Percentiles rank a stretch among this genome's conserved stretches.
These are phyloP conservation scores for Escarpia spicata DNA, from an alignment of 2,888 invertebrate species.

Conservation along the genomic window DNA sequence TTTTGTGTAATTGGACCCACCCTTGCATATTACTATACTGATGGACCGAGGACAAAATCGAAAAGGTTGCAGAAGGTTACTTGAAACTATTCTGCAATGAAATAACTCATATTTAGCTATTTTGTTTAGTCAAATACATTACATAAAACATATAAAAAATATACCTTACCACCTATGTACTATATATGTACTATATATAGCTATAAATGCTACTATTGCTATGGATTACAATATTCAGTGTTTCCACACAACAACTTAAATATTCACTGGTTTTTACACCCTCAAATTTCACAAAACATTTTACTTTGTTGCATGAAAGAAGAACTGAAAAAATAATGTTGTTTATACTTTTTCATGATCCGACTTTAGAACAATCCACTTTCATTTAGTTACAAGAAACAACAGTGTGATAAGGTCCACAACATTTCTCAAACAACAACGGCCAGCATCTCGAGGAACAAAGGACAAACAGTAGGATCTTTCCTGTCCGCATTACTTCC, in stretches of 20 bases:
- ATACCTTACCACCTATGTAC: background rate
- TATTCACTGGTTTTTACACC: too few species aligned
- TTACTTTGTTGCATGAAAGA: constrained; percentile 17
- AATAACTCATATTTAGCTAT: background rate
- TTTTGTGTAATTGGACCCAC: too few species aligned
- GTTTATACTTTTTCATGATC: background rate
- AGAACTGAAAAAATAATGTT: background rate
- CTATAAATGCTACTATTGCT: background rate
- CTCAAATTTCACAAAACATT: constrained; percentile 23
- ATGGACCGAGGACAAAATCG: background rate
- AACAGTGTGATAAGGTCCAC: background rate
- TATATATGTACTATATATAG: too few species aligned
- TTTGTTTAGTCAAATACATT: background rate
- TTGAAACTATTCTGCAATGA: background rate
- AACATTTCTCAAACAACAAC: background rate
- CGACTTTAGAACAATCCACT: constrained; percentile 20
- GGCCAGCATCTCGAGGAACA: background rate
- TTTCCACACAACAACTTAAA: background rate
- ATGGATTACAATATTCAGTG: background rate
- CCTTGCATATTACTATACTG: background rate
- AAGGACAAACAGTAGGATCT: background rate
- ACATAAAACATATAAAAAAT: background rate
- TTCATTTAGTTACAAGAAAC: background rate
- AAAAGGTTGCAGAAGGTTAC: background rate
- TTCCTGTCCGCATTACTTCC: background rate